phyloP scores from a whole-genome alignment of 2,113 vertebrate genomes.

The Saccopteryx bilineata region DNA sequence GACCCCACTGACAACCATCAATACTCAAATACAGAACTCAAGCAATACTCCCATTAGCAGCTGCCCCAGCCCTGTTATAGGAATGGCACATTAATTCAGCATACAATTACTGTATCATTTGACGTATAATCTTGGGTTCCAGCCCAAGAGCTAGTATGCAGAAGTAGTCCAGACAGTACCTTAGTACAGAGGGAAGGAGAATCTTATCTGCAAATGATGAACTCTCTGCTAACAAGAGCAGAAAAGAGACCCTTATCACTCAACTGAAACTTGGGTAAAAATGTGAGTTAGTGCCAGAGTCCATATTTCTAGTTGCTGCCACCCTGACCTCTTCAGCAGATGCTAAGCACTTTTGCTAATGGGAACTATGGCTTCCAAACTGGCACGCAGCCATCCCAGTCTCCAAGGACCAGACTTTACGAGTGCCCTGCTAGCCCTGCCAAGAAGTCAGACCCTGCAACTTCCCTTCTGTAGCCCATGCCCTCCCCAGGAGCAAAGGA shows the following conservation, averaged over 20 bases:
- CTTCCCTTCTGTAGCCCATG: constrained; percentile 21
- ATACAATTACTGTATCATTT: neutral
- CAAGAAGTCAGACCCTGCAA: neutral
- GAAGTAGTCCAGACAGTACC: neutral
- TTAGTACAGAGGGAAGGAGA: constrained; percentile 28
- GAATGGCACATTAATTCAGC: neutral
- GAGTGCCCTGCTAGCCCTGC: constrained; percentile 11
- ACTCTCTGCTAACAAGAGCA: neutral
- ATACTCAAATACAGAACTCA: neutral
- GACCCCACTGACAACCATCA: neutral
- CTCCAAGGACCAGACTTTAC: neutral
- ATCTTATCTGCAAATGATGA: constrained; percentile 1
- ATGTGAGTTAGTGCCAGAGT: neutral
- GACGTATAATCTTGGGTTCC: neutral
- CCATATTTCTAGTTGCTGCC: neutral
- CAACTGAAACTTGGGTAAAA: neutral
- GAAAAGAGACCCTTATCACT: neutral
- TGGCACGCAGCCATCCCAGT: neutral
- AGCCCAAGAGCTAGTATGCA: neutral
- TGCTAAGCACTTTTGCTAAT: constrained; percentile 23
- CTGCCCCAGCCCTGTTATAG: neutral
- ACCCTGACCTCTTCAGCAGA: constrained; percentile 30
- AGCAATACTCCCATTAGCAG: neutral
- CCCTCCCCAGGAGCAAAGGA: constrained; percentile 31
- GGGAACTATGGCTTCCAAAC: constrained; percentile 51